phyloP scores from a whole-genome alignment of 2,113 vertebrate species.

The Climacteris rufus region DNA sequence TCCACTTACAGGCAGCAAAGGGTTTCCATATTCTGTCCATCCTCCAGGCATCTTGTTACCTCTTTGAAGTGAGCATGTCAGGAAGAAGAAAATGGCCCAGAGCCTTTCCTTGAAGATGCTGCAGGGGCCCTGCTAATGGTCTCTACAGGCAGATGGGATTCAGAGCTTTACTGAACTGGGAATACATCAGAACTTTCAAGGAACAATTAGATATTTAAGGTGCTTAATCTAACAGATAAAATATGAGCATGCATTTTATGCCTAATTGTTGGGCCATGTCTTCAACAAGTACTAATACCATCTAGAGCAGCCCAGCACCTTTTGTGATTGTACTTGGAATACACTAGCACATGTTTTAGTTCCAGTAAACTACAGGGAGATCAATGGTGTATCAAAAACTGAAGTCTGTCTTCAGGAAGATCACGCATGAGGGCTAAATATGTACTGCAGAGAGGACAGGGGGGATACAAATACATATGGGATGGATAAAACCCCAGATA shows the following conservation, averaged over 20 bases:
- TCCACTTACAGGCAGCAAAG: neutral
- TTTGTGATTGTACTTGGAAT: neutral
- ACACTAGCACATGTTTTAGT: neutral
- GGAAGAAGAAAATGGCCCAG: neutral
- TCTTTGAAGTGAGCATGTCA: neutral
- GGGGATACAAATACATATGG: neutral
- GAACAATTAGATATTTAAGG: neutral
- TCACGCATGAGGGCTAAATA: neutral
- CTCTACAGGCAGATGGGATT: neutral
- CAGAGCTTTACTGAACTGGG: neutral
- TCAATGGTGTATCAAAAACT: neutral
- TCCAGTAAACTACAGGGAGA: neutral
- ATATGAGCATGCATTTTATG: neutral
- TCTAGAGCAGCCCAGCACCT: neutral
- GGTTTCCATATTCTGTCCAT: neutral
- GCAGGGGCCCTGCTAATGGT: neutral
- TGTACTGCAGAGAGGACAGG: neutral
- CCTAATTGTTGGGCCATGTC: neutral
- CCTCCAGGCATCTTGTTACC: neutral
- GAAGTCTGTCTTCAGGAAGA: neutral
- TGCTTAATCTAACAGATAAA: neutral
- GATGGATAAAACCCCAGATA: neutral
- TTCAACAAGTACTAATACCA: neutral
- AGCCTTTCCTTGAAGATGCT: slow-evolving; percentile 16
- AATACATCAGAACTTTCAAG: neutral